Conservation (phyloP, 1,140 invertebrate genomes). For the Bombus difficillimus region DNA sequence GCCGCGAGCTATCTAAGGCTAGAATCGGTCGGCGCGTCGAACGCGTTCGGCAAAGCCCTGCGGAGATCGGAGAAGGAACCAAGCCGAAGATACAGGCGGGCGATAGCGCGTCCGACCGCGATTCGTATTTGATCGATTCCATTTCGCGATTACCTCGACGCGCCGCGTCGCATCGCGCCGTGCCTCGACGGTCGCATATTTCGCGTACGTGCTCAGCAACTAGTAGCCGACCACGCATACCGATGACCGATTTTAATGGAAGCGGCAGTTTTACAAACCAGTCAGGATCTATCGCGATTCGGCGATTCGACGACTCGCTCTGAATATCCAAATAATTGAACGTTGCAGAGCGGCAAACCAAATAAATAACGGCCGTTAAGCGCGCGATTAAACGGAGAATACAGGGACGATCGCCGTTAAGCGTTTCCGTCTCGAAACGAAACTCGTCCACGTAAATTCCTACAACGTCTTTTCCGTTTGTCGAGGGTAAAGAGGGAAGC, state of each 20-base stretch:
- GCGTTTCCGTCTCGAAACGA: background rate
- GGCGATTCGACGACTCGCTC: background rate
- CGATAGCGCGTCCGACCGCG: constrained; percentile 59
- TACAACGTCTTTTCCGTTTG: background rate
- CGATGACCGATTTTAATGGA: constrained; percentile 75
- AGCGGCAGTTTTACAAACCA: constrained; percentile 73
- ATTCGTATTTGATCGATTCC: constrained; percentile 81
- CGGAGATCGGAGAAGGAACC: constrained; percentile 1
- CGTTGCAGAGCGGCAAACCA: background rate
- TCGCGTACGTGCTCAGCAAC: constrained; percentile 74
- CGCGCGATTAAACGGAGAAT: background rate
- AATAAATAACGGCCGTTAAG: constrained; percentile 6
- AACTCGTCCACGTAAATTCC: background rate
- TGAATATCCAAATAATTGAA: constrained; percentile 44
- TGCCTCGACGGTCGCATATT: constrained; percentile 69
- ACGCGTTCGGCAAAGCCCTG: background rate
- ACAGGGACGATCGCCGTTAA: no score
- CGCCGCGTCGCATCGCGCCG: background rate
- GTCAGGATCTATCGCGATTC: constrained; percentile 60
- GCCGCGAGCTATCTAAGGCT: no score
- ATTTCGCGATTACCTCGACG: constrained; percentile 57
- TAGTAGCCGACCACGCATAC: constrained; percentile 73
- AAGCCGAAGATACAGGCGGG: constrained; percentile 28
- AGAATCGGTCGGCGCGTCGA: background rate
- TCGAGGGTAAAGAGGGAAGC: no score